phyloP scores from a whole-genome alignment of 1,140 invertebrate species.

The Phocides pigmalion region DNA sequence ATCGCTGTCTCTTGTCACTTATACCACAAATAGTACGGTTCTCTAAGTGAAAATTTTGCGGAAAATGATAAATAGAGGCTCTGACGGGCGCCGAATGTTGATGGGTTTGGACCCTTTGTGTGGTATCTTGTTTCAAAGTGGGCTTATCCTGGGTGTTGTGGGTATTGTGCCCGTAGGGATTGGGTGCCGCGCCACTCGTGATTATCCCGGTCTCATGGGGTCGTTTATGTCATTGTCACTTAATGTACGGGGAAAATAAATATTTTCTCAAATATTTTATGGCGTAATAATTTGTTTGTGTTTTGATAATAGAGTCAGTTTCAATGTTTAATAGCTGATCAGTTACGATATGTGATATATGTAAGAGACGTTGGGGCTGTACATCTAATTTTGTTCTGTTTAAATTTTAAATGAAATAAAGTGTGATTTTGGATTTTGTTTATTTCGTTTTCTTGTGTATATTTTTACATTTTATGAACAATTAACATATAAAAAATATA shows the following conservation, averaged over 20 bases:
- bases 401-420: too few relatives aligned
- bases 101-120: slow-evolving; percentile 66
- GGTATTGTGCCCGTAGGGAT: slow-evolving; percentile 20
- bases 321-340: too few relatives aligned
- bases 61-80: slow-evolving; percentile 75
- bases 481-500: too few relatives aligned
- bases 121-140: slow-evolving; percentile 79
- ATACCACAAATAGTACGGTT: slow-evolving; percentile 44
- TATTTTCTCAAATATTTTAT: not conserved
- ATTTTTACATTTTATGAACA: too few relatives aligned
- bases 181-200: not conserved
- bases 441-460: too few relatives aligned
- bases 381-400: too few relatives aligned
- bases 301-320: too few relatives aligned
- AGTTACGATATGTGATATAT: too few relatives aligned
- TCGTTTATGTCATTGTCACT: slow-evolving; percentile 22
- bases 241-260: not conserved
- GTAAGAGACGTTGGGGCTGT: too few relatives aligned
- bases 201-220: slow-evolving; percentile 27
- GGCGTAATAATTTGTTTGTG: not conserved
- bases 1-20: not conserved
- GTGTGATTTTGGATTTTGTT: too few relatives aligned
- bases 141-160: slow-evolving; percentile 67
- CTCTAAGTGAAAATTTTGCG: slow-evolving; percentile 72
- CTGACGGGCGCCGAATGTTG: slow-evolving; percentile 69